Evolutionary conservation across 1,140 invertebrate genomes (phyloP).

Genomic region (Zeugodacus cucurbitae): DNA sequence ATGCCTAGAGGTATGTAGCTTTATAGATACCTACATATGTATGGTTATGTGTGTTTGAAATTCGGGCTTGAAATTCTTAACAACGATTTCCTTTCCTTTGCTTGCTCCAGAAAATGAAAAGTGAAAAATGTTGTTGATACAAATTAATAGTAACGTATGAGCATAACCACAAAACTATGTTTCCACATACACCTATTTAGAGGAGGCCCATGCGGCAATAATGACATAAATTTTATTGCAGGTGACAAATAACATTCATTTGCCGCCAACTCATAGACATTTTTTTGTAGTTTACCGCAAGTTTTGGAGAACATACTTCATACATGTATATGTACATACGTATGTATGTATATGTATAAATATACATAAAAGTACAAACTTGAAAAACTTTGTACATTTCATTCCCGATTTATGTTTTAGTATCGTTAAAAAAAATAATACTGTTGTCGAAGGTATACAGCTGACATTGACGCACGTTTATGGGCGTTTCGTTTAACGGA

Average conservation of each 20-base stretch:
- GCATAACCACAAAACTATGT: not conserved
- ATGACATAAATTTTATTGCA: conserved; percentile 56
- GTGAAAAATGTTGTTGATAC: conserved; percentile 42
- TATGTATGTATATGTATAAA: not conserved
- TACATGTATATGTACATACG: not conserved
- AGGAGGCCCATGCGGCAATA: not conserved
- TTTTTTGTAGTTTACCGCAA: conserved; percentile 48
- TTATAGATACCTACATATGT: not conserved
- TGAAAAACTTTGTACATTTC: not conserved
- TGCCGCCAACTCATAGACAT: not conserved
- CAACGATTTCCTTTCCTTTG: conserved; percentile 40
- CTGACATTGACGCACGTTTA: not conserved
- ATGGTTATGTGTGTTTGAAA: not conserved
- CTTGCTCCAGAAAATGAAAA: conserved; percentile 45
- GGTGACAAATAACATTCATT: conserved; percentile 57
- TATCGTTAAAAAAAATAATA: not conserved
- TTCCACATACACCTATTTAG: not conserved
- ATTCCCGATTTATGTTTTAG: too few relatives aligned
- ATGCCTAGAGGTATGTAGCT: not conserved
- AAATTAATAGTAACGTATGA: not conserved
- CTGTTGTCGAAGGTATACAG: not conserved
- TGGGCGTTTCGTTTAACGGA: not conserved
- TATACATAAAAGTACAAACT: not conserved
- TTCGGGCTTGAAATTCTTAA: conserved; percentile 26
- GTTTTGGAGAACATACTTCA: not conserved